These are phyloP conservation scores for Drosophila teissieri DNA, from an alignment of 1,140 invertebrate genomes.

Conservation along the genomic window DNA sequence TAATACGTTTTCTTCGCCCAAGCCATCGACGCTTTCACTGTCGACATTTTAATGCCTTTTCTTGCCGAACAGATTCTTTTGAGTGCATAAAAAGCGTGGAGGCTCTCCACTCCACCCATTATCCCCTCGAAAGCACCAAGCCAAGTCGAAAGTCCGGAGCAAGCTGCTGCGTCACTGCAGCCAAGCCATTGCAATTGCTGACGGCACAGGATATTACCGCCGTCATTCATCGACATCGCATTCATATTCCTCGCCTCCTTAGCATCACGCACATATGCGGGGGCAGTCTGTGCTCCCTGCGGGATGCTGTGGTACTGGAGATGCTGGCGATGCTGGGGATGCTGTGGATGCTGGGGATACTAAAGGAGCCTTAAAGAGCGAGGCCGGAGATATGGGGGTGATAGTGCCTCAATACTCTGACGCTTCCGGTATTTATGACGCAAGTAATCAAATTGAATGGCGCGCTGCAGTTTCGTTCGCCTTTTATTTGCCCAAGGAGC, in stretches of 20 bases:
- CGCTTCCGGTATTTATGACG: constrained; percentile 82
- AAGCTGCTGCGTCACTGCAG: constrained; percentile 74
- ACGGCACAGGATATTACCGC: constrained; percentile 81
- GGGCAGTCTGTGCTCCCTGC: background rate
- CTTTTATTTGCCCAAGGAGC: constrained; percentile 71
- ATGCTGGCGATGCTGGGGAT: no score
- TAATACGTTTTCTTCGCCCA: constrained; percentile 70
- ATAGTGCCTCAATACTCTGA: constrained; percentile 76
- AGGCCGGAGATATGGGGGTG: constrained; percentile 6
- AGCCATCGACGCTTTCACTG: constrained; percentile 53
- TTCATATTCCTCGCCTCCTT: constrained; percentile 56
- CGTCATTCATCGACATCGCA: constrained; percentile 72
- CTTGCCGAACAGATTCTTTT: constrained; percentile 74
- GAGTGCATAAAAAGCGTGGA: constrained; percentile 72
- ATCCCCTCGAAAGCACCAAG: constrained; percentile 1
- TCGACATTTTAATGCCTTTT: constrained; percentile 80
- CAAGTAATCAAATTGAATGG: constrained; percentile 83
- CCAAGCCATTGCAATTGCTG: constrained; percentile 60
- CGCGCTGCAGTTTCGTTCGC: constrained; percentile 70
- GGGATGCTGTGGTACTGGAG: no score
- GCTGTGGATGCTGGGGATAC: no score
- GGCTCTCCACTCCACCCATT: constrained; percentile 10
- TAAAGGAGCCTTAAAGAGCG: background rate
- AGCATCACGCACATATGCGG: constrained; percentile 60
- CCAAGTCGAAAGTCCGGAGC: constrained; percentile 36